Evolutionary conservation across 2,888 invertebrate species (phyloP), one percentile per base, ranked within the genome.

Genomic region (Watsonalla binaria): DNA sequence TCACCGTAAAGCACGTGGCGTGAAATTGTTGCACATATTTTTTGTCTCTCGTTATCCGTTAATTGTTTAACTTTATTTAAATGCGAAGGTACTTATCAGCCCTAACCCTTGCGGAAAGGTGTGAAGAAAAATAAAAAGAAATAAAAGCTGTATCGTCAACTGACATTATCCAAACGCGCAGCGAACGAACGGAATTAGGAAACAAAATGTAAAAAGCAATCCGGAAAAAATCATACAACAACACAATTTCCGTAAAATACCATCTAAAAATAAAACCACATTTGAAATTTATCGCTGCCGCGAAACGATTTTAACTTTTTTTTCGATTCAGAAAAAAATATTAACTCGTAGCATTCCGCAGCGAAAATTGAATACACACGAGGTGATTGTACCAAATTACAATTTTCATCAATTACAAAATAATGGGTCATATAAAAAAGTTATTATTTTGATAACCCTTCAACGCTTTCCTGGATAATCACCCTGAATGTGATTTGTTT

Each of bases 361-460:
- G 57, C 53, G 62, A 58, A 65, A 66, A 70, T 63, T 63, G 59
- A 68, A 70, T 66, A 61, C 52, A 59, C 11, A 8, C 57, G 57
- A 54, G 55, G 52, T 58, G 62, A 67, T 67, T 66, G 62, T 68
- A 65, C 65, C 61, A 68, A 66, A 68, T 75, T 75, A 66, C 58
- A 59, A 68, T 67, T 65, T 72, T 63, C 65, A 72, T 71, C 63
- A 69, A 71, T 74, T 63, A 65, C 60, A 49, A 24, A 51, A 51
- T 51, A 24, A 24, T 24, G 39, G 46, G 39, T 54, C 51, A 52
- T 58, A 47, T 50, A 59, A 66, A 65, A 53, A n/a, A n/a, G n/a
- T n/a, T n/a, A n/a, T n/a, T n/a, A n/a, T n/a, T n/a, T n/a, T n/a
- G n/a, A n/a, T n/a, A n/a, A n/a, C n/a, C n/a, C n/a, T n/a, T n/a